Conservation (phyloP, 2,888 invertebrate species). For the Pteria penguin region DNA sequence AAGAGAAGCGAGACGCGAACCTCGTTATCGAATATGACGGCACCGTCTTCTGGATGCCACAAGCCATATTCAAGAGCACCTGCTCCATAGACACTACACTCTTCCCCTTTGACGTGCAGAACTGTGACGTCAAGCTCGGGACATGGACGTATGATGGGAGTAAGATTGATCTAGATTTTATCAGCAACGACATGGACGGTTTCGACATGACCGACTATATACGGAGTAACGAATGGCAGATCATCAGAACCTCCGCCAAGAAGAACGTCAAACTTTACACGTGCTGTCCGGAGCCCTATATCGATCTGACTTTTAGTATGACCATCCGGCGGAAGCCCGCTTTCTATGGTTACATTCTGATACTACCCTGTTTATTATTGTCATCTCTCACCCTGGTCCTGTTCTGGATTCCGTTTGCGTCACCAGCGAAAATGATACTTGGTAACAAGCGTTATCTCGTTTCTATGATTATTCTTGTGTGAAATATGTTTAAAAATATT, state of each 20-base stretch:
- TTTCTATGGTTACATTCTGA: slow-evolving; percentile 79
- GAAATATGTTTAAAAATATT: too few species aligned
- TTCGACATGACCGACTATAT: slow-evolving; percentile 77
- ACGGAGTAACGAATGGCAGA: slow-evolving; percentile 79
- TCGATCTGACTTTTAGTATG: slow-evolving; percentile 77
- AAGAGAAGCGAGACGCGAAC: slow-evolving; percentile 78
- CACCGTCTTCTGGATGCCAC: slow-evolving; percentile 72
- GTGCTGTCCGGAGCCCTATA: slow-evolving; percentile 77
- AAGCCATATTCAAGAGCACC: slow-evolving; percentile 78
- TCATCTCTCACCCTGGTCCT: slow-evolving; percentile 79
- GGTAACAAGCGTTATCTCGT: too few species aligned
- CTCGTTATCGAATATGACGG: slow-evolving; percentile 75
- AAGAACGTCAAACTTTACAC: slow-evolving; percentile 75
- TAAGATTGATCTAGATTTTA: slow-evolving; percentile 70
- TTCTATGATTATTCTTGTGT: too few species aligned
- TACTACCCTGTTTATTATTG: slow-evolving; percentile 80
- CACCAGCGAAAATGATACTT: slow-evolving; percentile 80
- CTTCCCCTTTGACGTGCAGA: slow-evolving; percentile 79
- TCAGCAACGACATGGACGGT: slow-evolving; percentile 52
- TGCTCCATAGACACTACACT: slow-evolving; percentile 79
- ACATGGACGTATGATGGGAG: slow-evolving; percentile 80
- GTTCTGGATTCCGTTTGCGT: slow-evolving; percentile 80
- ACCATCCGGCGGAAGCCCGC: slow-evolving; percentile 71
- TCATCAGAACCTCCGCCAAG: slow-evolving; percentile 70
- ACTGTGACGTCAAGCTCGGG: slow-evolving; percentile 78